A percentile compares a stretch with the other conserved stretches of the same genome.
Evolutionary conservation across 2,797 vertebrate species (phyloP).

Genomic region (Sternarchorhynchus goeldii): DNA sequence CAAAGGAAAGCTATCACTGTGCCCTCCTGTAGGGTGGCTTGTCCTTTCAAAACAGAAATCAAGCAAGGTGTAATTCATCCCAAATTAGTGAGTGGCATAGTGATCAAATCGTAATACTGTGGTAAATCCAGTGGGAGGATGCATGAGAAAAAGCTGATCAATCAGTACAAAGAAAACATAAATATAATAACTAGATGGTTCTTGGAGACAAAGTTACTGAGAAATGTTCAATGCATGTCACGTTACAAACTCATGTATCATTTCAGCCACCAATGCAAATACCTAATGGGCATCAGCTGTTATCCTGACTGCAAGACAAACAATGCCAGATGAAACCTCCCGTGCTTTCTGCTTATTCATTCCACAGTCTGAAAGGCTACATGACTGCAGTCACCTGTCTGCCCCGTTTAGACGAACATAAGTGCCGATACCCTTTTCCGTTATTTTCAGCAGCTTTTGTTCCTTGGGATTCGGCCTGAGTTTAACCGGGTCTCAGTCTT

Average conservation of each 20-base stretch:
- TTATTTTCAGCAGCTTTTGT: not conserved
- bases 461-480: not conserved
- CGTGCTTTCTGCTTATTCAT: not conserved
- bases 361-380: not conserved
- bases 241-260: too few relatives aligned
- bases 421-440: not conserved
- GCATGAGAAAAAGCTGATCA: not conserved
- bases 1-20: not conserved
- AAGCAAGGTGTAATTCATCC: conserved; percentile 25
- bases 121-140: conserved; percentile 5
- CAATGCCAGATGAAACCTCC: not conserved
- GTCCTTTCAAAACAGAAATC: conserved; percentile 32
- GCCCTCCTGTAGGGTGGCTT: conserved; percentile 5
- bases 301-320: not conserved
- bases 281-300: not conserved
- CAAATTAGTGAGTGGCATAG: conserved; percentile 34
- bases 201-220: not conserved
- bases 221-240: not conserved
- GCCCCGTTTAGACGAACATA: not conserved
- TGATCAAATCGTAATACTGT: not conserved
- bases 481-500: not conserved
- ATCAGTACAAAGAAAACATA: not conserved
- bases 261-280: too few relatives aligned
- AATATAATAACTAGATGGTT: not conserved
- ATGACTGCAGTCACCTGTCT: not conserved